phyloP scores from a whole-genome alignment of 2,888 invertebrate species.

The Sisyra nigra region DNA sequence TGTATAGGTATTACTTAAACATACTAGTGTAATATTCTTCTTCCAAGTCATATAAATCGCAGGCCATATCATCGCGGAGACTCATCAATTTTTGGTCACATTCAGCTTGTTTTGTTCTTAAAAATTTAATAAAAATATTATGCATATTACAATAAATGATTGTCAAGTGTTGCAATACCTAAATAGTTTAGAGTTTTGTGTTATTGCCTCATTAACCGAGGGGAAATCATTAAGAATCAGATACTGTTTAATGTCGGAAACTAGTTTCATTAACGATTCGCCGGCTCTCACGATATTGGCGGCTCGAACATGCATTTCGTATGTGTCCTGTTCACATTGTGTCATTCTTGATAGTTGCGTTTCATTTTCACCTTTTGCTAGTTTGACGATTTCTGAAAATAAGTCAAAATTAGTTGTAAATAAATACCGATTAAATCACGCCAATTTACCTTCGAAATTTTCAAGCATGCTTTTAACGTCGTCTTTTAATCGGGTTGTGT shows the following conservation, averaged over 20 bases:
- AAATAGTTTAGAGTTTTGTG: slow-evolving; percentile 81
- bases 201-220: slow-evolving; percentile 92
- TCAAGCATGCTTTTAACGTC: slow-evolving; percentile 96
- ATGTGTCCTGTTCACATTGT: slow-evolving; percentile 89
- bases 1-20: slow-evolving; percentile 61
- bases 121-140: slow-evolving; percentile 11
- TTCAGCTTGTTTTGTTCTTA: slow-evolving; percentile 73
- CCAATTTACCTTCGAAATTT: slow-evolving; percentile 72
- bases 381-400: slow-evolving; percentile 68
- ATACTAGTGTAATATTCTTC: slow-evolving; percentile 85
- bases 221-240: slow-evolving; percentile 96
- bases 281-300: slow-evolving; percentile 94
- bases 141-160: background rate
- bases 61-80: slow-evolving; percentile 86
- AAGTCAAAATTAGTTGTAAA: too few species aligned
- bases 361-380: slow-evolving; percentile 81
- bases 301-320: slow-evolving; percentile 92
- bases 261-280: slow-evolving; percentile 91
- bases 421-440: background rate
- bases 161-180: slow-evolving; percentile 17
- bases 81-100: slow-evolving; percentile 88
- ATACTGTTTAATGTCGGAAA: slow-evolving; percentile 96
- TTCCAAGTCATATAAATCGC: slow-evolving; percentile 81
- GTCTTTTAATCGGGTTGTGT: slow-evolving; percentile 85
- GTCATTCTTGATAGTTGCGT: slow-evolving; percentile 79